Evolutionary conservation across 2,797 vertebrate species (phyloP).

Genomic region (Stomatorhinus walkeri): DNA sequence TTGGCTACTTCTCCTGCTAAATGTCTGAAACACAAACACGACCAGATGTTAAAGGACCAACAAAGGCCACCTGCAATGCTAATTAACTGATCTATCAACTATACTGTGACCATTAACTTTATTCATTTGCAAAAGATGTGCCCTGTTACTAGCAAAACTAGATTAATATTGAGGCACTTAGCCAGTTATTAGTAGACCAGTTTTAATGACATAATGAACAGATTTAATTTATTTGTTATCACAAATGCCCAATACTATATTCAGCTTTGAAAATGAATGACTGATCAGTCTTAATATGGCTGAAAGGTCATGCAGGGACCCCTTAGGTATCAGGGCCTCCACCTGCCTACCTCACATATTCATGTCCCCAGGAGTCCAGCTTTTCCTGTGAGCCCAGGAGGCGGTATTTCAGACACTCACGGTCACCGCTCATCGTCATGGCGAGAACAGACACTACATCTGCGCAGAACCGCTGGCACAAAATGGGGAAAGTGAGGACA

Average conservation of each 20-base stretch:
- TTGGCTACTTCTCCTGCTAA: constrained; percentile 94
- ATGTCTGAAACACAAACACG: constrained; percentile 59
- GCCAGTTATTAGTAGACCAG: background rate
- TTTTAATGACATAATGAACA: background rate
- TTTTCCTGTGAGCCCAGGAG: constrained; percentile 92
- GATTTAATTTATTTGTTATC: background rate
- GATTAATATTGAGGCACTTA: background rate
- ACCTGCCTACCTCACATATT: constrained; percentile 82
- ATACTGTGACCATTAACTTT: background rate
- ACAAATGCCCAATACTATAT: background rate
- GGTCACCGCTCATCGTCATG: constrained; percentile 97
- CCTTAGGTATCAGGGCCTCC: background rate
- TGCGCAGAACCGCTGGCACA: constrained; percentile 80
- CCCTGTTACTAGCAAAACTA: background rate
- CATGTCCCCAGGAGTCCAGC: constrained; percentile 94
- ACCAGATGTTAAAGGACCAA: background rate
- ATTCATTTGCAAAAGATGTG: background rate
- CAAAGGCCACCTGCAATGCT: background rate
- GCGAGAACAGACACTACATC: constrained; percentile 95
- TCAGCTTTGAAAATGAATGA: background rate
- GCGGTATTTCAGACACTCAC: constrained; percentile 93
- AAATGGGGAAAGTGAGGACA: background rate
- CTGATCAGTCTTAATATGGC: background rate
- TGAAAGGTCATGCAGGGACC: background rate
- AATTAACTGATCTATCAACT: background rate